Evolutionary conservation across 2,888 invertebrate genomes (phyloP), one percentile per base, ranked within the genome.

Genomic region (Chrysolina americana): DNA sequence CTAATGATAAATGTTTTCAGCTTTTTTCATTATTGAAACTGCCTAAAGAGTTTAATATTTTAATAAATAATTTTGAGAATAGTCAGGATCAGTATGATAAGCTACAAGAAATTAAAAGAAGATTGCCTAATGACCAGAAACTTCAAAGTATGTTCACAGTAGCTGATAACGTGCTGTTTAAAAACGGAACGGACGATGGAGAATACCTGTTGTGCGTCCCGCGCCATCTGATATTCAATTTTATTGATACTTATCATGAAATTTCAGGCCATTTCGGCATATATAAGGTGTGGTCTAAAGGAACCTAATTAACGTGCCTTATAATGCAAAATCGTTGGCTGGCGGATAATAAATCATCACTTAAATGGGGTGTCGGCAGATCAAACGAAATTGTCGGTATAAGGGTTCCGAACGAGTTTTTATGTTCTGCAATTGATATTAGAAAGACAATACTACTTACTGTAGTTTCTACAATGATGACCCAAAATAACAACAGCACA

Each of bases 11-110:
- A 56, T 4, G 23, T 56, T 50, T 17, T 50, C 50, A 19, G 15
- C 1, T 48, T 48, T 48, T 1, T 13, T 17, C 48, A 10, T 17
- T 48, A 8, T 17, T 10, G 9, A 17, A 48, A 48, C 2, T 48
- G 17, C 17, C 17, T 48, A 48, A 17, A 48, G 6, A 17, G 17
- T 8, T 9, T 17, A 9, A 48, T 23, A 6, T 1, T 3, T 23
- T 56, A 13, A 56, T 56, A 56, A 21, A 19, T 56, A 17, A 56
- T 8, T 56, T 56, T 56, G 56, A 21, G 8, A 19, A 56, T 36
- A 36, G 56, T 56, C 56, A 56, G 56, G 56, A n/a, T n/a, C n/a
- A n/a, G n/a, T n/a, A 56, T 19, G 23, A 21, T 11, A 56, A 56
- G 19, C 56, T 56, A 4, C 56, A 6, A 21, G 19, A 56, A 19